Evolutionary conservation across 2,797 vertebrate genomes (phyloP).

Genomic region (Pachyuromys duprasi): DNA sequence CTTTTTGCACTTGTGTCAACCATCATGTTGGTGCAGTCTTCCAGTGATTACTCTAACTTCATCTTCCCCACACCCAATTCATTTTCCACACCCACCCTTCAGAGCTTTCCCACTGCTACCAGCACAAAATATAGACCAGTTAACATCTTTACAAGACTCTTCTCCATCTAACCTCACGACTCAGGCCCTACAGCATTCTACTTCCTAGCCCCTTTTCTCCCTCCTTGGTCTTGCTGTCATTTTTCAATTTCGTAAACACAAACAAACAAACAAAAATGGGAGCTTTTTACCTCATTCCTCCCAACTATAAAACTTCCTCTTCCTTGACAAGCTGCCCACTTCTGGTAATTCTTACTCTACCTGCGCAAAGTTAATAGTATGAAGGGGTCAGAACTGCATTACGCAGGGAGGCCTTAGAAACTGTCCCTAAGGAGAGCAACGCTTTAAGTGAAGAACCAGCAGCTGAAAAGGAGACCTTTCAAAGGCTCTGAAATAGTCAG

Average conservation of each 20-base stretch:
- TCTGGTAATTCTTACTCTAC: neutral
- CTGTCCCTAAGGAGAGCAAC: neutral
- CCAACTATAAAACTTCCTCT: neutral
- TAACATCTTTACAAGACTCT: neutral
- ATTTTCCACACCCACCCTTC: neutral
- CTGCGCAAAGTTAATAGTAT: neutral
- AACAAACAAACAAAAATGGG: too few relatives aligned
- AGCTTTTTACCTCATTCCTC: neutral
- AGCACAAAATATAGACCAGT: neutral
- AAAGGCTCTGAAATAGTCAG: neutral
- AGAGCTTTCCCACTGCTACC: neutral
- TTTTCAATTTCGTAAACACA: neutral
- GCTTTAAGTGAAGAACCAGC: neutral
- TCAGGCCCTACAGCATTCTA: neutral
- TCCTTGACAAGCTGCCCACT: neutral
- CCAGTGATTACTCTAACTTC: neutral
- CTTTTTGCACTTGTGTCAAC: slow-evolving; percentile 24
- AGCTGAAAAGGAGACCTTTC: neutral
- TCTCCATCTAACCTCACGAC: neutral
- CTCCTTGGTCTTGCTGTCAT: neutral
- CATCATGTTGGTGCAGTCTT: neutral
- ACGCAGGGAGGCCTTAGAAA: neutral
- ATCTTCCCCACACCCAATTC: neutral
- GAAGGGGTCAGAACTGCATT: neutral
- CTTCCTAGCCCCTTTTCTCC: neutral